Evolutionary conservation across 2,888 invertebrate species (phyloP).

Genomic region (Shargacucullia verbasci): DNA sequence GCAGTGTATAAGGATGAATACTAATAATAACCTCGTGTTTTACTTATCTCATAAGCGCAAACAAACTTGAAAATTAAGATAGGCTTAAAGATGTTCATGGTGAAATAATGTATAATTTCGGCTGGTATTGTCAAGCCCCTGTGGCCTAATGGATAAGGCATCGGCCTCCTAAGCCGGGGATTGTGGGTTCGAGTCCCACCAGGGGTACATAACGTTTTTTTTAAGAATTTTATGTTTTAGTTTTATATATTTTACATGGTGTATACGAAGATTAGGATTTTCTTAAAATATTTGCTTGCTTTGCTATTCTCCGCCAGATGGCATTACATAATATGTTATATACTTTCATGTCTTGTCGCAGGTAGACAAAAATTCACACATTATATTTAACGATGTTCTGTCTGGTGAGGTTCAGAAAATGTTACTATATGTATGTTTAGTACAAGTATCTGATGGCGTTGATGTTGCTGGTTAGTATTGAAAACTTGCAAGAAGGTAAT

Average conservation of each 20-base stretch:
- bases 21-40: no score
- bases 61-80: no score
- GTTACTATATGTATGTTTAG: conserved; percentile 48
- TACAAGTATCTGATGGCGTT: no score
- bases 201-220: conserved; percentile 84
- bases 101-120: conserved; percentile 16
- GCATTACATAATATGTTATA: not conserved
- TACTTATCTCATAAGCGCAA: no score
- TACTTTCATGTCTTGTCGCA: no score
- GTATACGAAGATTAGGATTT: no score
- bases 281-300: no score
- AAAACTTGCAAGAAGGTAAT: conserved; percentile 1
- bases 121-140: conserved; percentile 82
- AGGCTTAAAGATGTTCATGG: not conserved
- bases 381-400: conserved; percentile 43
- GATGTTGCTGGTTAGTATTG: no score
- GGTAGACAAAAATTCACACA: conserved; percentile 34
- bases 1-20: no score
- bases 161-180: conserved; percentile 94
- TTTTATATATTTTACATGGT: conserved; percentile 2
- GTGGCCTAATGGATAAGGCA: conserved; percentile 94
- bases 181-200: conserved; percentile 94
- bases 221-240: not conserved
- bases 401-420: conserved; percentile 41
- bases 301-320: conserved; percentile 11